phyloP scores from a whole-genome alignment of 2,113 vertebrate species.

The Melanocharis versteri region DNA sequence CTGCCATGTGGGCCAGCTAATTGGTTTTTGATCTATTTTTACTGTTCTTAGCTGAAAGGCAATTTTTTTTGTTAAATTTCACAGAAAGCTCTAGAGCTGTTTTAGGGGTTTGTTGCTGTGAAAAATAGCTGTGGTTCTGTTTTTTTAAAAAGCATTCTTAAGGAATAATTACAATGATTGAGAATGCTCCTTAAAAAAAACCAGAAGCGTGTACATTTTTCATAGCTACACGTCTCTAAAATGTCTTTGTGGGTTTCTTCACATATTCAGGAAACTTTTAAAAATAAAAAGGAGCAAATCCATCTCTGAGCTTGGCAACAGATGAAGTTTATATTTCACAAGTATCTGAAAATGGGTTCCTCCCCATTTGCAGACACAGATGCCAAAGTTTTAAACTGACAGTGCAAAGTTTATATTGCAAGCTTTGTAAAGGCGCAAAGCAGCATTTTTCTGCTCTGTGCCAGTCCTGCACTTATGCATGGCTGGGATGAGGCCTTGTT shows the following conservation, averaged over 20 bases:
- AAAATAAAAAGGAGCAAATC: slow-evolving; percentile 64
- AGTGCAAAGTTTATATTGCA: slow-evolving; percentile 32
- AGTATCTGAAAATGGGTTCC: slow-evolving; percentile 62
- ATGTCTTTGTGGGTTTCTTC: slow-evolving; percentile 53
- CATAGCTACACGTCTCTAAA: neutral
- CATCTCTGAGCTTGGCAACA: slow-evolving; percentile 56
- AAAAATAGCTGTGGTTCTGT: slow-evolving; percentile 27
- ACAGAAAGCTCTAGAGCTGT: slow-evolving; percentile 46
- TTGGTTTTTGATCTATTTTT: slow-evolving; percentile 66
- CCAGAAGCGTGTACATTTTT: slow-evolving; percentile 17
- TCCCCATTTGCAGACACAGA: slow-evolving; percentile 51
- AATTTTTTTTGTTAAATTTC: slow-evolving; percentile 36
- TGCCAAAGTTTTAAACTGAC: slow-evolving; percentile 59
- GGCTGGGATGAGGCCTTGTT: neutral
- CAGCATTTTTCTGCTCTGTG: neutral
- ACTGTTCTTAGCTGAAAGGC: slow-evolving; percentile 49
- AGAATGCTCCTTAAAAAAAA: slow-evolving; percentile 20
- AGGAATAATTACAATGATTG: slow-evolving; percentile 56
- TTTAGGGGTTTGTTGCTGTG: slow-evolving; percentile 43
- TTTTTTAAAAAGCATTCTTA: slow-evolving; percentile 41
- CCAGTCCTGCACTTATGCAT: neutral
- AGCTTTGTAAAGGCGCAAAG: neutral
- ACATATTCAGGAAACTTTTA: slow-evolving; percentile 49
- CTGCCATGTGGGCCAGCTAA: slow-evolving; percentile 54
- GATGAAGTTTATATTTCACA: slow-evolving; percentile 57